Base-by-base conservation (phyloP, 37 sponge, comb jelly and placozoan species). In the Amphimedon queenslandica region DNA sequence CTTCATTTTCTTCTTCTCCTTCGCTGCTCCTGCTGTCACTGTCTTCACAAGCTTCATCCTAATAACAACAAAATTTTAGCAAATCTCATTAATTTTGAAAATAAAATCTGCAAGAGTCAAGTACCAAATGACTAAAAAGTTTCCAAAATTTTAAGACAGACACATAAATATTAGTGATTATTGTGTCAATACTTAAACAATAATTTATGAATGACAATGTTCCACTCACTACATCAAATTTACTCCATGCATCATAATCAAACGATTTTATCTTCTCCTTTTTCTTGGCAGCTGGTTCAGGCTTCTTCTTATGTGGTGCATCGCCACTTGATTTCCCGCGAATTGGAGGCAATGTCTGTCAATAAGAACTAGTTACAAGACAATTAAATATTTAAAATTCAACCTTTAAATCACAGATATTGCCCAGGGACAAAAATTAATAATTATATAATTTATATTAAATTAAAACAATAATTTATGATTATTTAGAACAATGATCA, bases 191-290 rank as follows among this genome's bases (percentile, higher is more conserved):
- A n/a, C n/a, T n/a, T 57, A 70, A 42, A 71, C 10, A 72, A 47
- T 13, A 47, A 8, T 13, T 18, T 13, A 13, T 47, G 53, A 47
- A 8, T 13, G 13, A n/a, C 13, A 8, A 47, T 47, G 53, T 47
- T 8, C 8, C 37, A 65, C 85, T 71, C 35, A 92, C 99, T 79
- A 99, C 99, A 84, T 95, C 93, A 87, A 92, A 87, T 63, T 95
- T 92, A 78, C 95, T 95, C 99, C 99, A 99, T 11, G 91, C 78
- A 51, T 75, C 70, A 73, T 92, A 99, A 66, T 99, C 99, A 73
- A 81, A 90, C 25, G 93, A 89, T n/a, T 37, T 82, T 31, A 99
- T 99, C 31, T 85, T 79, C 16, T 47, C 61, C n/a, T n/a, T n/a
- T n/a, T n/a, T n/a, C n/a, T n/a, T n/a, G n/a, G n/a, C n/a, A n/a